Evolutionary conservation across 2,797 vertebrate genomes (phyloP).

Genomic region (Dendrocincla fuliginosa): DNA sequence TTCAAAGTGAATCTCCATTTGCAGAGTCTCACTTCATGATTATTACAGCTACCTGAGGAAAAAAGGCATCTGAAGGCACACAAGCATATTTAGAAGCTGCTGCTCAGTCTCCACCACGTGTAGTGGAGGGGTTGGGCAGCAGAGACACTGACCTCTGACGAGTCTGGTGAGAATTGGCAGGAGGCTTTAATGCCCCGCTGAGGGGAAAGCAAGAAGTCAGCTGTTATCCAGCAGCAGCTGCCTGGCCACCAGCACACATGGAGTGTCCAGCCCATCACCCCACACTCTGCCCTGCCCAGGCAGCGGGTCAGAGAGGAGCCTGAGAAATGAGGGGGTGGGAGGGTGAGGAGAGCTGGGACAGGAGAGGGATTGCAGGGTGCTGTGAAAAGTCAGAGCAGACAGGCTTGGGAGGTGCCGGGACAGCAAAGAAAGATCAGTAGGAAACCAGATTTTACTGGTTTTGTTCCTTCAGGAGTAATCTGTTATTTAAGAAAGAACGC

Average conservation of each 20-base stretch:
- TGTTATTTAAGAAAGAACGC: background rate
- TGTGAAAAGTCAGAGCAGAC: background rate
- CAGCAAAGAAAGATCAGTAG: background rate
- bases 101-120: background rate
- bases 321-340: conserved; percentile 70
- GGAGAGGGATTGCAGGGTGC: background rate
- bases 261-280: background rate
- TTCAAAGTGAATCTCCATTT: background rate
- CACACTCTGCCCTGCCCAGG: background rate
- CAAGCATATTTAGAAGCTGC: background rate
- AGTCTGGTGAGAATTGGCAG: conserved; percentile 37
- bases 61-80: background rate
- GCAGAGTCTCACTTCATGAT: background rate
- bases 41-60: background rate
- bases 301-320: conserved; percentile 55
- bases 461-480: conserved; percentile 4
- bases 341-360: background rate
- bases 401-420: conserved; percentile 12
- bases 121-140: background rate
- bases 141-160: background rate
- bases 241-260: conserved; percentile 34
- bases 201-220: conserved; percentile 39
- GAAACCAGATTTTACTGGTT: conserved; percentile 36
- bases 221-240: conserved; percentile 55
- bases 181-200: conserved; percentile 24